phyloP scores from a whole-genome alignment of 2,888 invertebrate species.

The Watsonalla binaria region DNA sequence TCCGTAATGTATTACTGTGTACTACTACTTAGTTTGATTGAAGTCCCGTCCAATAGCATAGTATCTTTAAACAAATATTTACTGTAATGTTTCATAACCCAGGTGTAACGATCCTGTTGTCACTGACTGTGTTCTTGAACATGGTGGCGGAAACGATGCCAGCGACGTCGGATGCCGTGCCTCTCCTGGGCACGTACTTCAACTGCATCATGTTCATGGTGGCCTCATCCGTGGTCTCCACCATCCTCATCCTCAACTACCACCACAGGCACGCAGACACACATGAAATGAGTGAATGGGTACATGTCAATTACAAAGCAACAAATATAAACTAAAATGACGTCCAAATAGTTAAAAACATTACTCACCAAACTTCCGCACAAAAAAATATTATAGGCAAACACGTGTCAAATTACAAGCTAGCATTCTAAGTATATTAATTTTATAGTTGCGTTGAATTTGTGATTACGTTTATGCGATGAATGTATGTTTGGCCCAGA shows the following conservation, averaged over 20 bases:
- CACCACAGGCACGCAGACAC: conserved; percentile 98
- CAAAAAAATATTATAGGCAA: no score
- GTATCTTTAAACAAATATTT: no score
- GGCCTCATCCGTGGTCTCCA: conserved; percentile 98
- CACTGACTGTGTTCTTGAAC: conserved; percentile 98
- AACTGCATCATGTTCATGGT: conserved; percentile 99
- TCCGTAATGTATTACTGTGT: no score
- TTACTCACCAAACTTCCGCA: no score
- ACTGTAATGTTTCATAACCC: background rate
- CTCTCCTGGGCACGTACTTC: conserved; percentile 95
- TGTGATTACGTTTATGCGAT: background rate
- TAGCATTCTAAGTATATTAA: background rate
- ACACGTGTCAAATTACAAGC: no score
- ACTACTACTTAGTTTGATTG: conserved; percentile 7
- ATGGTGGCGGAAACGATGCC: conserved; percentile 99
- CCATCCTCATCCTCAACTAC: conserved; percentile 98
- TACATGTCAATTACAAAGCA: conserved; percentile 67
- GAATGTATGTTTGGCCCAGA: conserved; percentile 69
- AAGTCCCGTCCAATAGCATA: no score
- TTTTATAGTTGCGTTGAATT: no score
- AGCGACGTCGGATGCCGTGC: conserved; percentile 96
- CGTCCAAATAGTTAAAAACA: background rate
- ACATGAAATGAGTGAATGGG: conserved; percentile 98
- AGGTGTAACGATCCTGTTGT: conserved; percentile 98
- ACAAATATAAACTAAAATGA: background rate